Conservation (phyloP, 1,140 invertebrate species). For the Drosophila baimaii region DNA sequence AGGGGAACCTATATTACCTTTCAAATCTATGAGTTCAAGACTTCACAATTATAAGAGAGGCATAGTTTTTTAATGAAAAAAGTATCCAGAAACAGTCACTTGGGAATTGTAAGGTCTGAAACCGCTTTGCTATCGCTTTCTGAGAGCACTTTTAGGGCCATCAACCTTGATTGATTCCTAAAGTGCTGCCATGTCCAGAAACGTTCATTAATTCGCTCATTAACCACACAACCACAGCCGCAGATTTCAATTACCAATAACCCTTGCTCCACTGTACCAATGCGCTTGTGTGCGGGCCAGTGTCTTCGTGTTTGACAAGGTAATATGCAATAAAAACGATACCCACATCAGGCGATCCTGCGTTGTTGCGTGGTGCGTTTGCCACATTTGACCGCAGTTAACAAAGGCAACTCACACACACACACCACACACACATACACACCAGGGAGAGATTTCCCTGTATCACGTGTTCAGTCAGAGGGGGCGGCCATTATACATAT, state of each 20-base stretch:
- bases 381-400: slow-evolving; percentile 79
- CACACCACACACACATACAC: slow-evolving; percentile 5
- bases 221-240: slow-evolving; percentile 12
- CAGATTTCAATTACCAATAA: background rate
- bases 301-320: slow-evolving; percentile 59
- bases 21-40: accelerated
- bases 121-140: background rate
- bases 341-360: slow-evolving; percentile 45
- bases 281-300: background rate
- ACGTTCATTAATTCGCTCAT: background rate
- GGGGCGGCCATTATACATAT: slow-evolving; percentile 20
- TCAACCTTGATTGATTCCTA: background rate
- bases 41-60: background rate
- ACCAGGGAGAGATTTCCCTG: no score
- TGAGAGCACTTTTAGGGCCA: background rate
- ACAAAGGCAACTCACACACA: slow-evolving; percentile 56
- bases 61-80: background rate
- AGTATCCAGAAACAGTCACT: background rate
- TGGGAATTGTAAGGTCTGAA: background rate
- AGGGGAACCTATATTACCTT: background rate
- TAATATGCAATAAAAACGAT: slow-evolving; percentile 82
- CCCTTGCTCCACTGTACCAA: slow-evolving; percentile 48
- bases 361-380: slow-evolving; percentile 63
- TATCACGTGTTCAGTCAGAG: slow-evolving; percentile 24
- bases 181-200: background rate